A percentile compares a stretch with the other conserved stretches of the same genome.
phyloP scores from a whole-genome alignment of 2,797 vertebrate species.

The Myripristis murdjan region DNA sequence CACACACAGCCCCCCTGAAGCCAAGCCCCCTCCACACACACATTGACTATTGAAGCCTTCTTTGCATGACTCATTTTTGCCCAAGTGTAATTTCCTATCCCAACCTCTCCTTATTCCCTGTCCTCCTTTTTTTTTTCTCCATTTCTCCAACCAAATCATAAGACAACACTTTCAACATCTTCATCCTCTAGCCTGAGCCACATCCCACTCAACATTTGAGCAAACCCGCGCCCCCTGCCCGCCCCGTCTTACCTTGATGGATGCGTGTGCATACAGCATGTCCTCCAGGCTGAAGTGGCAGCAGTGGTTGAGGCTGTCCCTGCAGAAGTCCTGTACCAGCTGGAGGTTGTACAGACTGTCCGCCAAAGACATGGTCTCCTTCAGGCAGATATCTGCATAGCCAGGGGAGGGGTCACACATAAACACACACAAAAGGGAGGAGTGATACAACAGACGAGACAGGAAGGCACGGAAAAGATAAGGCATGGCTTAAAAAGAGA shows the following conservation, averaged over 20 bases:
- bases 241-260: slow-evolving; percentile 90
- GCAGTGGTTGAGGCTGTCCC: slow-evolving; percentile 94
- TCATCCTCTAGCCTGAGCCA: background rate
- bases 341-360: slow-evolving; percentile 98
- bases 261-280: slow-evolving; percentile 96
- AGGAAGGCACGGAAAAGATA: slow-evolving; percentile 73
- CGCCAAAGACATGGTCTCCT: slow-evolving; percentile 97
- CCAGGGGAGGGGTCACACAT: slow-evolving; percentile 65
- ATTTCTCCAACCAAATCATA: slow-evolving; percentile 13
- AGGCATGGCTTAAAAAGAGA: slow-evolving; percentile 52
- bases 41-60: slow-evolving; percentile 59
- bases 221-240: background rate
- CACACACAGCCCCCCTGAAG: slow-evolving; percentile 29
- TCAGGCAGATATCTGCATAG: slow-evolving; percentile 94
- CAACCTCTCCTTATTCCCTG: slow-evolving; percentile 20
- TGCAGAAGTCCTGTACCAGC: slow-evolving; percentile 96
- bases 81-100: slow-evolving; percentile 57
- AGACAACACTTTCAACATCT: background rate
- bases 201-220: background rate
- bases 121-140: background rate
- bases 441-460: slow-evolving; percentile 50
- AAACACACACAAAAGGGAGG: slow-evolving; percentile 34
- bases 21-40: slow-evolving; percentile 31
- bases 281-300: slow-evolving; percentile 99
- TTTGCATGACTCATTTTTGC: slow-evolving; percentile 76